Conservation (phyloP, 1,140 invertebrate species). For the Aphelenchoides besseyi region DNA sequence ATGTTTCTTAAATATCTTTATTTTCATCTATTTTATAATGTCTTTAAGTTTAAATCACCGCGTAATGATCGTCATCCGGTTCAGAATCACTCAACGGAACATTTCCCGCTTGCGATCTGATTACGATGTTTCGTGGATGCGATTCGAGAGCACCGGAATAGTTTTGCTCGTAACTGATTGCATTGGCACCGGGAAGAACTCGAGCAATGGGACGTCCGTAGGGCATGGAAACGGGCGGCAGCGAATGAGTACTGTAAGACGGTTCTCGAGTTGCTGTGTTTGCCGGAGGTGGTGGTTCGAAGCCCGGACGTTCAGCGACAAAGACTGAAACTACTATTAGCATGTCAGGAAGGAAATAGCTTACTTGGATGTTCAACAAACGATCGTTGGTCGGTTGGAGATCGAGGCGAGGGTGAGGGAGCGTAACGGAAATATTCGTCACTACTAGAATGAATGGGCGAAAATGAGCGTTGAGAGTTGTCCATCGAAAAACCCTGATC, state of each 20-base stretch:
- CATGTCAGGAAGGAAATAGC: not conserved
- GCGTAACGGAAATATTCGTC: not conserved
- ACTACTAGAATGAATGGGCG: not conserved
- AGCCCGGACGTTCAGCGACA: not conserved
- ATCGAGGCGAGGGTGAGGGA: constrained; percentile 8
- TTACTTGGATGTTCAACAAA: constrained; percentile 6
- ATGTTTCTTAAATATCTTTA: constrained; percentile 3
- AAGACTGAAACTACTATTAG: not conserved
- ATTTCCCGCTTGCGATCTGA: constrained; percentile 6
- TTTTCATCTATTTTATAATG: too few species aligned
- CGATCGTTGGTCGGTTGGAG: not conserved
- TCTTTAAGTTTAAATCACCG: not conserved
- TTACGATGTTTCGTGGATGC: not conserved
- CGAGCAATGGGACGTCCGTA: not conserved
- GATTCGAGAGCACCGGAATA: not conserved
- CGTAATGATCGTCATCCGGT: constrained; percentile 10
- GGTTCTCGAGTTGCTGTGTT: constrained; percentile 12
- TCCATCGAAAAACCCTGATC: not conserved
- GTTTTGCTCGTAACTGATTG: not conserved
- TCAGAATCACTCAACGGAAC: not conserved
- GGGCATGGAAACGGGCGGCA: constrained; percentile 6
- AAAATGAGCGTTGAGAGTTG: not conserved
- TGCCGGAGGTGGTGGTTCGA: not conserved
- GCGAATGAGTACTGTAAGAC: constrained; percentile 2
- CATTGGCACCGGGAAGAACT: not conserved